A percentile compares a stretch with the other conserved stretches of the same genome.
phyloP scores from a whole-genome alignment of 2,113 vertebrate species.

The Paraplagusia blochii region DNA sequence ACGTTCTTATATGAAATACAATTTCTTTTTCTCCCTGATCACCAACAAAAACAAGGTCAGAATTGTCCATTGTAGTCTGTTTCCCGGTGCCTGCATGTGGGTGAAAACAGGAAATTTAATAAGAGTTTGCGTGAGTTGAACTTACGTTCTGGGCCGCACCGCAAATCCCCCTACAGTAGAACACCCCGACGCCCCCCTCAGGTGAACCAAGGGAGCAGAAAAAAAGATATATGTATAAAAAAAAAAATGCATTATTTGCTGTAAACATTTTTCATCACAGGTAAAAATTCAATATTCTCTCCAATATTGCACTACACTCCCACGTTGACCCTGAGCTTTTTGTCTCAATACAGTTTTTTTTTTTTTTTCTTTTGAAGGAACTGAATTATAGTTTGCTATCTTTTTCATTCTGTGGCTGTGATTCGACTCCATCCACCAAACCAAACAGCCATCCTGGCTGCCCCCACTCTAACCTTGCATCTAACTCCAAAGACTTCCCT shows the following conservation, averaged over 20 bases:
- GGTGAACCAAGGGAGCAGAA: slow-evolving; percentile 49
- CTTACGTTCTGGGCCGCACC: slow-evolving; percentile 50
- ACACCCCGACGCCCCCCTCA: slow-evolving; percentile 50
- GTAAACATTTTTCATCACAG: slow-evolving; percentile 28
- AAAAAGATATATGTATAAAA: slow-evolving; percentile 7
- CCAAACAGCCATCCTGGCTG: slow-evolving; percentile 63
- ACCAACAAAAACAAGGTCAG: not conserved
- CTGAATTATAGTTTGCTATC: slow-evolving; percentile 47
- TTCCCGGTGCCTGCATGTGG: slow-evolving; percentile 44
- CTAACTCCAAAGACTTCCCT: slow-evolving; percentile 64
- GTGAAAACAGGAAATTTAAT: slow-evolving; percentile 74
- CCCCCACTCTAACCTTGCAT: slow-evolving; percentile 62
- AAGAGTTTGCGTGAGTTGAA: slow-evolving; percentile 66
- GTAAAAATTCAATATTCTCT: slow-evolving; percentile 21
- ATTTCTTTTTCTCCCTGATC: not conserved
- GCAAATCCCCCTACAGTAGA: slow-evolving; percentile 58
- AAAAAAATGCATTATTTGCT: slow-evolving; percentile 15
- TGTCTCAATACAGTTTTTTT: slow-evolving; percentile 18
- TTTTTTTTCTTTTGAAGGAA: slow-evolving; percentile 11
- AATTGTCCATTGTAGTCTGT: slow-evolving; percentile 7
- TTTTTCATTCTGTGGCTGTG: slow-evolving; percentile 48
- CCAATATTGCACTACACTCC: slow-evolving; percentile 18
- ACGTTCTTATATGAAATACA: slow-evolving; percentile 9
- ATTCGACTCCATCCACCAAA: slow-evolving; percentile 57
- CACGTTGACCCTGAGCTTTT: slow-evolving; percentile 10